These are phyloP conservation scores for Heteronetta atricapilla DNA, from an alignment of 2,113 vertebrate genomes.

Conservation along the genomic window DNA sequence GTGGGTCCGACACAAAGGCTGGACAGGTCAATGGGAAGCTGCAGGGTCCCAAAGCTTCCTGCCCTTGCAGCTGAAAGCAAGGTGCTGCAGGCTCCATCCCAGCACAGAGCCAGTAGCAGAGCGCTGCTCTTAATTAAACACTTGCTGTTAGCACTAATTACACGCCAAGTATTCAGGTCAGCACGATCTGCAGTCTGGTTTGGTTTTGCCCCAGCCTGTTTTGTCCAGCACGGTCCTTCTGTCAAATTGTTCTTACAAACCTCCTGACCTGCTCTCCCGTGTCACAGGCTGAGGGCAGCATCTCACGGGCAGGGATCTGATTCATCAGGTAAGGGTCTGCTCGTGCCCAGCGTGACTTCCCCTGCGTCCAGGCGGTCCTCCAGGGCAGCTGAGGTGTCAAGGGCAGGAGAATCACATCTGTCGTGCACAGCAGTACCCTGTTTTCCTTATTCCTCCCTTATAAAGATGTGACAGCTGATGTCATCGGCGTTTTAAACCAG, in stretches of 20 bases:
- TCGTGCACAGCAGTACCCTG: background rate
- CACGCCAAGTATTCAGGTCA: background rate
- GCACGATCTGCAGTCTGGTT: background rate
- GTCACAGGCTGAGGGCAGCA: background rate
- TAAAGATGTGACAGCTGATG: background rate
- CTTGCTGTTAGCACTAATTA: background rate
- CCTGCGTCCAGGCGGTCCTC: background rate
- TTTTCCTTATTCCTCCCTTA: background rate
- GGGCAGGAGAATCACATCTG: background rate
- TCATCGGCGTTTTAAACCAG: background rate
- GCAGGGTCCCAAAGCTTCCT: background rate
- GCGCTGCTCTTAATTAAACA: background rate
- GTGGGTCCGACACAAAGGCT: background rate
- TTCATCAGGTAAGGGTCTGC: background rate
- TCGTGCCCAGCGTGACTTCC: accelerated
- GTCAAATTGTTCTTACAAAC: background rate
- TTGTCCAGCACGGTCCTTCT: background rate
- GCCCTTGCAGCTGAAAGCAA: background rate
- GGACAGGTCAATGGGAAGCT: accelerated
- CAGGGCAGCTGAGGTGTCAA: background rate
- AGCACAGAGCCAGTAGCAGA: background rate
- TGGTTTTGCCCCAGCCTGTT: background rate
- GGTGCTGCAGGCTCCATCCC: background rate
- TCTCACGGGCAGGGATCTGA: background rate
- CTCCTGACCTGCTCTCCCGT: background rate